Conservation (phyloP, 1,140 invertebrate species). For the Geopemphigus sp. region DNA sequence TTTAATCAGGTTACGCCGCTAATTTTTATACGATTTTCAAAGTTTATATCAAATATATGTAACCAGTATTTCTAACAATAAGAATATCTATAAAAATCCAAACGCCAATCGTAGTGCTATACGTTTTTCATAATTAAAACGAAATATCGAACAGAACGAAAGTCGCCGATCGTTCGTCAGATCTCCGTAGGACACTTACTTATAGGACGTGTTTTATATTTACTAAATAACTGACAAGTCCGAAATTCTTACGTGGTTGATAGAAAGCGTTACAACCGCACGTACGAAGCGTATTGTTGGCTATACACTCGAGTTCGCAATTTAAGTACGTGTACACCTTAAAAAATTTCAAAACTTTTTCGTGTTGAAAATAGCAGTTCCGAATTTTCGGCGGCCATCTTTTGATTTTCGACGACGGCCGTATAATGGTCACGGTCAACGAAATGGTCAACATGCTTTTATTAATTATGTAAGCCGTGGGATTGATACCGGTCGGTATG, state of each 20-base stretch:
- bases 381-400: slow-evolving; percentile 50
- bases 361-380: slow-evolving; percentile 64
- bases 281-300: slow-evolving; percentile 52
- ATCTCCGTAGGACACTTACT: too few relatives aligned
- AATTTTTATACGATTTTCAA: too few relatives aligned
- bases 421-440: background rate
- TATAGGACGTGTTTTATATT: too few relatives aligned
- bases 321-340: slow-evolving; percentile 58
- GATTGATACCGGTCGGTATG: slow-evolving; percentile 22
- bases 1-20: too few relatives aligned
- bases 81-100: too few relatives aligned
- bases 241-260: slow-evolving; percentile 50
- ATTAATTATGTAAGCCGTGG: slow-evolving; percentile 3
- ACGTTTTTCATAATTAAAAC: too few relatives aligned
- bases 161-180: too few relatives aligned
- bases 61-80: too few relatives aligned
- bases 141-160: too few relatives aligned
- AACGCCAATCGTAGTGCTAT: too few relatives aligned
- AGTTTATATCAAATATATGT: too few relatives aligned
- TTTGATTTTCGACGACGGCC: background rate
- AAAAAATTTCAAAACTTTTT: slow-evolving; percentile 64
- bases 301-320: slow-evolving; percentile 56
- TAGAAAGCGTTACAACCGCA: slow-evolving; percentile 50
- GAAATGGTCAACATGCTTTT: slow-evolving; percentile 7
- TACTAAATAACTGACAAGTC: too few relatives aligned